Evolutionary conservation across 2,888 invertebrate species (phyloP).

Genomic region (Cataglyphis albicans): DNA sequence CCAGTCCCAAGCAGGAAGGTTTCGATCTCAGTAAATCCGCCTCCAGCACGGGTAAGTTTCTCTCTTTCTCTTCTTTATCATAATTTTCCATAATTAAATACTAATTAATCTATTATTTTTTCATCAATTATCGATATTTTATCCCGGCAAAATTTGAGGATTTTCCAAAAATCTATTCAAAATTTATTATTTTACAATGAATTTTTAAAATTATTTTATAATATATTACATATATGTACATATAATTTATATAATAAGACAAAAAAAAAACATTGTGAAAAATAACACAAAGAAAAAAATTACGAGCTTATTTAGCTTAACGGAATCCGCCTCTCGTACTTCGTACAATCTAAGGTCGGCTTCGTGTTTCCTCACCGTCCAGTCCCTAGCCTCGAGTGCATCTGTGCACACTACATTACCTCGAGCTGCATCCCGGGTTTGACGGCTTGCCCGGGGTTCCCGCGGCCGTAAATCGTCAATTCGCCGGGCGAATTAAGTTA

Average conservation of each 20-base stretch:
- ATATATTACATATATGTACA: neutral
- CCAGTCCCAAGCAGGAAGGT: conserved; percentile 89
- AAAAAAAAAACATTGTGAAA: neutral
- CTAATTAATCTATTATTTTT: neutral
- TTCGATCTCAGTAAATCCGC: conserved; percentile 88
- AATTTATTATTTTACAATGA: neutral
- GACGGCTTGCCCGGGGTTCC: conserved; percentile 56
- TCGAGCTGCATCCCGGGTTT: conserved; percentile 46
- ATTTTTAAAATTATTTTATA: neutral
- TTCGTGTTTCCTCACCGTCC: conserved; percentile 49
- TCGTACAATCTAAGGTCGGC: conserved; percentile 1
- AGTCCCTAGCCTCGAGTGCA: conserved; percentile 37
- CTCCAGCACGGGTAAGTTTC: conserved; percentile 89
- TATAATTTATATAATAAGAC: neutral
- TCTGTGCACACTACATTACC: conserved; percentile 66
- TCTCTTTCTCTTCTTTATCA: neutral
- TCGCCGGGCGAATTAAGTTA: conserved; percentile 74
- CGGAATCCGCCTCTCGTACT: neutral
- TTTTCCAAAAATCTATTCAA: neutral
- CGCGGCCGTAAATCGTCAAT: conserved; percentile 71
- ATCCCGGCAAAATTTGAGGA: neutral
- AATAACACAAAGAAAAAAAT: neutral
- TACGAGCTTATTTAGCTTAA: neutral
- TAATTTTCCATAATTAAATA: neutral
- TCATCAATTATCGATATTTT: neutral